These are phyloP conservation scores for Hipparchia sbordonii DNA, from an alignment of 2,888 invertebrate genomes.

Conservation along the genomic window DNA sequence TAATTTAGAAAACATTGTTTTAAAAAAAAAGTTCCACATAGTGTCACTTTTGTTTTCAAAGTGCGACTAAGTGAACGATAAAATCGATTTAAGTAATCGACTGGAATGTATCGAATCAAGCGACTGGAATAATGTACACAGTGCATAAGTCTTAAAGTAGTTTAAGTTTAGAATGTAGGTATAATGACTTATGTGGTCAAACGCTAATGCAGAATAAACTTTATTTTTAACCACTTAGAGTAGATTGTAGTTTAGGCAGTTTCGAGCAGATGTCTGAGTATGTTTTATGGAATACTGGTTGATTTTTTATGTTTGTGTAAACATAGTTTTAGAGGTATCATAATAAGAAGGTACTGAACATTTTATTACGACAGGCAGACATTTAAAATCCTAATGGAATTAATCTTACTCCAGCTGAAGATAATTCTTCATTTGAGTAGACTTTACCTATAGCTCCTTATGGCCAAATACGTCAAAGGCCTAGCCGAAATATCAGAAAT, in stretches of 20 bases:
- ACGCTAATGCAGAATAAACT: conserved; percentile 25
- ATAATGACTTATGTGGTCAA: conserved; percentile 26
- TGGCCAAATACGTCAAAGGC: too few species aligned
- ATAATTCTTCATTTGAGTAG: not conserved
- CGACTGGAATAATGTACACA: not conserved
- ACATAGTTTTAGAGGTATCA: conserved; percentile 35
- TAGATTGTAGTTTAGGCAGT: conserved; percentile 10
- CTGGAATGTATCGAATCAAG: not conserved
- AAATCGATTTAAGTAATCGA: too few species aligned
- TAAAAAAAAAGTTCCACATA: too few species aligned
- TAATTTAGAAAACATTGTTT: too few species aligned
- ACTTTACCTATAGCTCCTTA: too few species aligned
- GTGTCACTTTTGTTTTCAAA: too few species aligned
- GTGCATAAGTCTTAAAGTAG: conserved; percentile 43
- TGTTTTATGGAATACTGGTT: conserved; percentile 40
- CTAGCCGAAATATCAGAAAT: too few species aligned
- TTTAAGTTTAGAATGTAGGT: conserved; percentile 30
- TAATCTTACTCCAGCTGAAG: conserved; percentile 8
- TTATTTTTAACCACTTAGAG: conserved; percentile 15
- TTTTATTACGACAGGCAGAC: conserved; percentile 14
- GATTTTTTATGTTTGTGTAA: conserved; percentile 41
- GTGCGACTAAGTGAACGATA: too few species aligned
- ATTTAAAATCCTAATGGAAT: conserved; percentile 16
- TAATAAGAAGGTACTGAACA: conserved; percentile 14
- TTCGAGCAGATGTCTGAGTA: conserved; percentile 37